Percentiles rank a stretch among this genome's conserved stretches.
These are phyloP conservation scores for Notospermus geniculatus DNA, from an alignment of 1,140 invertebrate species.

Conservation along the genomic window DNA sequence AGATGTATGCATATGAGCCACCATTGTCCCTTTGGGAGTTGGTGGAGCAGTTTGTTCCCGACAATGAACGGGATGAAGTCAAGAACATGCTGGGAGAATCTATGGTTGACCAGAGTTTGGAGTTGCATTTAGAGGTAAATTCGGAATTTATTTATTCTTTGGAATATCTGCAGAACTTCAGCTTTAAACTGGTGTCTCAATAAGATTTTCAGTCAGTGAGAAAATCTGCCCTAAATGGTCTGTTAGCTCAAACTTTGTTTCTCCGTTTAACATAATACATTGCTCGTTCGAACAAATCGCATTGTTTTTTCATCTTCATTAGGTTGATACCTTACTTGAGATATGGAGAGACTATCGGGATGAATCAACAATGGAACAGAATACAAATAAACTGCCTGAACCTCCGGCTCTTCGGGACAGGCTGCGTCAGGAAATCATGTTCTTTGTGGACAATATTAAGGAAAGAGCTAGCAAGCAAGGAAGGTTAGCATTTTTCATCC, in stretches of 20 bases:
- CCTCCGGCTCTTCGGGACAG: conserved; percentile 33
- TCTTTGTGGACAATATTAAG: conserved; percentile 33
- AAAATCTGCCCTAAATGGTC: too few relatives aligned
- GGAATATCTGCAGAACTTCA: too few relatives aligned
- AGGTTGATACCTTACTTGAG: conserved; percentile 36
- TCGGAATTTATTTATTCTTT: not conserved
- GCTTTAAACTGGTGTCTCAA: too few relatives aligned
- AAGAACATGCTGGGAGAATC: conserved; percentile 47
- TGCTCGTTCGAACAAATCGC: not conserved
- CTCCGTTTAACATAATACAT: too few relatives aligned
- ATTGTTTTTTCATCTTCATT: conserved; percentile 4
- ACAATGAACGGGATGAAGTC: conserved; percentile 45
- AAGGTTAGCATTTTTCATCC: conserved; percentile 34
- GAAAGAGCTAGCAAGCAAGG: conserved; percentile 31
- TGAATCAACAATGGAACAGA: conserved; percentile 26
- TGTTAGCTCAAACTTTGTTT: too few relatives aligned
- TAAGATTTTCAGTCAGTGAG: too few relatives aligned
- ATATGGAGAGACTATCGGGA: conserved; percentile 41
- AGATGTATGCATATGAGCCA: conserved; percentile 39
- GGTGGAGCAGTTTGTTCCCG: conserved; percentile 40
- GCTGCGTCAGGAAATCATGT: conserved; percentile 35
- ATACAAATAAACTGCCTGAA: conserved; percentile 25
- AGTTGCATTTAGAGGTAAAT: conserved; percentile 47
- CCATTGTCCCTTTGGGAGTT: conserved; percentile 47
- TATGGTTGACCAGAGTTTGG: conserved; percentile 46